Conservation (phyloP, 2,113 vertebrate species). For the Indri indri region DNA sequence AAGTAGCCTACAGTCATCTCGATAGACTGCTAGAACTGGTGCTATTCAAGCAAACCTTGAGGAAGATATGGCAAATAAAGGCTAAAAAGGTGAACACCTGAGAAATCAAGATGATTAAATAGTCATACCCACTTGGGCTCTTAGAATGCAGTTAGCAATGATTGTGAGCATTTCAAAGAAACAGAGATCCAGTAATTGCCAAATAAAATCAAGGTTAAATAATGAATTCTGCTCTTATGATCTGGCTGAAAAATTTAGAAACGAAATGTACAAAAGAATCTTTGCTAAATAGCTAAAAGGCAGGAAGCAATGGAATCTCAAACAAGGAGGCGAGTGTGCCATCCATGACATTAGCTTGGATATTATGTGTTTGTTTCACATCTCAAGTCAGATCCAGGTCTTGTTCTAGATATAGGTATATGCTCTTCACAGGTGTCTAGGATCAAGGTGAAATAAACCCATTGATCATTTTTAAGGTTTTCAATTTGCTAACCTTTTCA, state of each 20-base stretch:
- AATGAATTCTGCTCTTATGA: conserved; percentile 18
- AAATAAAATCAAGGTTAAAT: conserved; percentile 39
- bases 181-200: conserved; percentile 10
- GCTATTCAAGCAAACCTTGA: conserved; percentile 9
- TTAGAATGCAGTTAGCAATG: conserved; percentile 47
- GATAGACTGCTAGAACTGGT: conserved; percentile 50
- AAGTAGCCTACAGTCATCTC: conserved; percentile 60
- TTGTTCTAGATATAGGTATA: background rate
- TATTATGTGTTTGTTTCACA: background rate
- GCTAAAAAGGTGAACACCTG: background rate
- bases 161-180: conserved; percentile 58
- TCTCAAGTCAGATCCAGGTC: background rate
- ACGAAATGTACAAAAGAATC: background rate
- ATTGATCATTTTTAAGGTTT: conserved; percentile 1
- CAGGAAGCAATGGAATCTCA: background rate
- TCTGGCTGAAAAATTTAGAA: conserved; percentile 32
- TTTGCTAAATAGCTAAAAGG: conserved; percentile 38
- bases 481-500: conserved; percentile 16
- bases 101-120: conserved; percentile 55
- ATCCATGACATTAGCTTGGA: background rate
- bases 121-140: background rate
- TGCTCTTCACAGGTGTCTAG: background rate
- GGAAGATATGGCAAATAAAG: conserved; percentile 69
- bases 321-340: background rate
- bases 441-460: conserved; percentile 24